Base-by-base conservation (phyloP, 2,113 vertebrate species). In the Phocoena sinus region DNA sequence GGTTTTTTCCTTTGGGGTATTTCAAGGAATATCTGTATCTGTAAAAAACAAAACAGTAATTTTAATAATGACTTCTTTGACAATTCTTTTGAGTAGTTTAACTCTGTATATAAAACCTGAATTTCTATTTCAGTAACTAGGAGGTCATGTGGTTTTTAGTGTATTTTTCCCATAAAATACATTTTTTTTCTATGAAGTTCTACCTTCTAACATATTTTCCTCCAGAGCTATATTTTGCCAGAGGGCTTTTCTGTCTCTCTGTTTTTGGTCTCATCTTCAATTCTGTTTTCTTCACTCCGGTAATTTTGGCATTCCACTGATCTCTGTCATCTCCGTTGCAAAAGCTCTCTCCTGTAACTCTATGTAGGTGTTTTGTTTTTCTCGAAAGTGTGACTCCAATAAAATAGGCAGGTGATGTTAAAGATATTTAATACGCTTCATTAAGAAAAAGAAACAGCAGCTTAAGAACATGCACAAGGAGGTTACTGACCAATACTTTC, bases 221-320 rank as follows among this genome's bases (percentile, higher is more conserved):
- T 94, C 36, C 85, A 84, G 92, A 96, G 58, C 89, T n/a, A 5
- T 82, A 80, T 58, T 97, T 93, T 97, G 89, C 62, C 95, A 83
- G 95, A 95, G 73, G 91, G 74, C 71, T 96, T 68, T 95, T 95
- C 80, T 56, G 84, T 91, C 79, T 94, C 86, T 50, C 26, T 9
- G 38, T 67, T 98, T 97, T 97, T 97, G 62, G 94, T 91, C 87
- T 97, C 86, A 96, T 97, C 85, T 98, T 94, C 97, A 97, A 80
- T 97, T 97, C 76, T 97, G 63, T 91, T 97, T 98, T 96, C 87
- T 81, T 95, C 97, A 82, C 96, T 96, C 47, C 9, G 89, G 21
- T 94, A 97, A 97, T 97, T 97, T 87, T 97, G 85, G 56, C 20
- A 97, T 91, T 70, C 28, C n/a, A 93, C 98, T 98, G 50, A 98